Evolutionary conservation across 2,888 invertebrate genomes (phyloP).

Genomic region (Tipula helvola): DNA sequence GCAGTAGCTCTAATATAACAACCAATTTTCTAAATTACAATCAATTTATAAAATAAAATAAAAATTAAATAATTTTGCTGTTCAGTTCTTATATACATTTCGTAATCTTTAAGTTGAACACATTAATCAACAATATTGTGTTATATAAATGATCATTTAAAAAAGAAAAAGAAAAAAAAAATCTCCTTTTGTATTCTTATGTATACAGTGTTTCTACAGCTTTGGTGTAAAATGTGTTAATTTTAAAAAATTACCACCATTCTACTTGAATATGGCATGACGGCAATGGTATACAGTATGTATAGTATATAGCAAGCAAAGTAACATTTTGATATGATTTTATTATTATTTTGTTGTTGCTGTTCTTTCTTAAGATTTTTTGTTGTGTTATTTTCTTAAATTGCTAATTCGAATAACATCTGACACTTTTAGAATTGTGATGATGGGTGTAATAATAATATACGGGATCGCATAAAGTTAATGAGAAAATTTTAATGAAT

Average conservation of each 20-base stretch:
- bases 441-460: not conserved
- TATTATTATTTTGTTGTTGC: not conserved
- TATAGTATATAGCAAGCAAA: not conserved
- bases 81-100: not conserved
- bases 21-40: conserved; percentile 4
- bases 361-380: not conserved
- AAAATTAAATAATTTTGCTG: not conserved
- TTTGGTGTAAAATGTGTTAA: not conserved
- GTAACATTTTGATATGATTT: not conserved
- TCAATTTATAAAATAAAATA: not conserved
- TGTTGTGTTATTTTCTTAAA: not conserved
- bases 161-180: not conserved
- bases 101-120: not conserved
- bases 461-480: not conserved
- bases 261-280: not conserved
- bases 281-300: not conserved
- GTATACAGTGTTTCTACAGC: not conserved
- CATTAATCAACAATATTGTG: conserved; percentile 4
- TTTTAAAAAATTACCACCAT: not conserved
- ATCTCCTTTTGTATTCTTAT: not conserved
- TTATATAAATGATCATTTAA: not conserved
- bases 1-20: not conserved
- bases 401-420: not conserved
- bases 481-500: not conserved
- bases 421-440: not conserved